phyloP scores from a whole-genome alignment of 2,113 vertebrate genomes.

The Vireo altiloquus region DNA sequence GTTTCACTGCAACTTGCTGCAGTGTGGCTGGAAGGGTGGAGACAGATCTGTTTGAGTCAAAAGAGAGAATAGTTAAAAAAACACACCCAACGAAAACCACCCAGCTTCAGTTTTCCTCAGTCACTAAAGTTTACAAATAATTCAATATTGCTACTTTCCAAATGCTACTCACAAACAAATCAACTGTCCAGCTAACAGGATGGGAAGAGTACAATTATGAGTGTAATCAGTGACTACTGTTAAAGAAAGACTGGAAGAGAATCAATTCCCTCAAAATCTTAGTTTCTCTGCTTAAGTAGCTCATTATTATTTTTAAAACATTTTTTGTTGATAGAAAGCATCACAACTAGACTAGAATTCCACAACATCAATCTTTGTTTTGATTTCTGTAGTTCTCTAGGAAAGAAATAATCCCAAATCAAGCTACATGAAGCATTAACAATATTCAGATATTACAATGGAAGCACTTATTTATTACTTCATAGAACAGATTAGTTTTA shows the following conservation, averaged over 20 bases:
- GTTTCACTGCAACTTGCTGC: conserved; percentile 4
- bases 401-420: conserved; percentile 46
- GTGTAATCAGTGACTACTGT: not conserved
- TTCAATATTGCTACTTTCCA: not conserved
- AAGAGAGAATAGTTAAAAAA: not conserved
- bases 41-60: conserved; percentile 15
- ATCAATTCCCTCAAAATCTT: conserved; percentile 21
- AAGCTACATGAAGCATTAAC: conserved; percentile 67
- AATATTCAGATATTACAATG: conserved; percentile 65
- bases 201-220: not conserved
- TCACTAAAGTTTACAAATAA: not conserved
- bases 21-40: conserved; percentile 2
- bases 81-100: not conserved
- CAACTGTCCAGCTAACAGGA: not conserved
- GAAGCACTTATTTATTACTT: conserved; percentile 70
- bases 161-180: not conserved
- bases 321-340: conserved; percentile 51
- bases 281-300: conserved; percentile 51
- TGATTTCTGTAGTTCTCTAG: conserved; percentile 53
- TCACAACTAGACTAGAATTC: conserved; percentile 60
- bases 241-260: conserved; percentile 34
- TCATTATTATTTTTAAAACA: conserved; percentile 27
- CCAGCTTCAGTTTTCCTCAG: not conserved
- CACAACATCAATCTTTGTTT: conserved; percentile 64
- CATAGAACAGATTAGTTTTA: conserved; percentile 65